phyloP scores from a whole-genome alignment of 2,888 invertebrate species.

The Lypha dubia region DNA sequence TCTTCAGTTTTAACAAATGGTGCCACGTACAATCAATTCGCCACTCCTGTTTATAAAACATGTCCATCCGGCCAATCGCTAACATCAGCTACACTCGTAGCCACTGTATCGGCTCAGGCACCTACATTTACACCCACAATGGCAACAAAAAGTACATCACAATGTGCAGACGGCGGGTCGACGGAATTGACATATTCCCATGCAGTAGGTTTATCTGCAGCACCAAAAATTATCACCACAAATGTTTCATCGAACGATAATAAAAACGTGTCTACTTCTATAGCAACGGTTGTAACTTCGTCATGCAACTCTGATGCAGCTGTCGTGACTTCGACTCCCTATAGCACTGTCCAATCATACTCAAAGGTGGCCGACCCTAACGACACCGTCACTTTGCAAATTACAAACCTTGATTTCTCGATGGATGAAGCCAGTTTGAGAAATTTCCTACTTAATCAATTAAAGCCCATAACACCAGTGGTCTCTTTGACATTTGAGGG shows the following conservation, averaged over 20 bases:
- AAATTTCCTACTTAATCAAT: constrained; percentile 80
- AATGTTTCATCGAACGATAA: constrained; percentile 39
- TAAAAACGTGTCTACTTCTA: constrained; percentile 51
- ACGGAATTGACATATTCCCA: constrained; percentile 68
- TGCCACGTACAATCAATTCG: constrained; percentile 74
- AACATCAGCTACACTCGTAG: constrained; percentile 46
- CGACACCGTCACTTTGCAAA: constrained; percentile 81
- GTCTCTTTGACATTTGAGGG: constrained; percentile 82
- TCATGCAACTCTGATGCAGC: constrained; percentile 32
- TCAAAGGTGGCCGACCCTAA: constrained; percentile 74
- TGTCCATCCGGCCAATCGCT: constrained; percentile 65
- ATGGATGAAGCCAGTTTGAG: constrained; percentile 82
- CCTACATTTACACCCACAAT: constrained; percentile 27
- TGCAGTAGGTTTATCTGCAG: constrained; percentile 61
- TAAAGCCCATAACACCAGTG: constrained; percentile 83
- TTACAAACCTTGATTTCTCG: constrained; percentile 83
- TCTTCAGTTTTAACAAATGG: constrained; percentile 59
- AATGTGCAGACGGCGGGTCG: constrained; percentile 50
- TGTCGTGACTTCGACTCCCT: constrained; percentile 50
- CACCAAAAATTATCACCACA: constrained; percentile 48
- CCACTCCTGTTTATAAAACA: constrained; percentile 77
- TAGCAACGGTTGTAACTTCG: constrained; percentile 45
- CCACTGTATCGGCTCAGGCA: constrained; percentile 51
- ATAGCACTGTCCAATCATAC: constrained; percentile 59
- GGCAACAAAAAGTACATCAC: constrained; percentile 42